Evolutionary conservation across 2,113 vertebrate genomes (phyloP).

Genomic region (Microtus ochrogaster): DNA sequence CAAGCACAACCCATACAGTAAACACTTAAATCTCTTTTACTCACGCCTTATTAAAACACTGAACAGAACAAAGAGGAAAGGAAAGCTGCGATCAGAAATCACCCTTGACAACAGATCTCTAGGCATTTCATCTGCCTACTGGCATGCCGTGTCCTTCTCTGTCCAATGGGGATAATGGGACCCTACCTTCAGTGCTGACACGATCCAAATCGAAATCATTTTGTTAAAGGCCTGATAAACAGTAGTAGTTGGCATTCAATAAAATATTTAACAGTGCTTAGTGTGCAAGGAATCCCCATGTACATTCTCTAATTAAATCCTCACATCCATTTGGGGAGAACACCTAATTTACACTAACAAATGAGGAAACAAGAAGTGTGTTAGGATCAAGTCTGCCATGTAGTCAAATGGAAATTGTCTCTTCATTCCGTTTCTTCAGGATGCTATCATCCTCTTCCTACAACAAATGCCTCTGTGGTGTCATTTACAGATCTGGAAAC

Average conservation of each 20-base stretch:
- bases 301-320: not conserved
- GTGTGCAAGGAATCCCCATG: not conserved
- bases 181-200: not conserved
- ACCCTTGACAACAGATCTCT: not conserved
- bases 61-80: not conserved
- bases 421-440: not conserved
- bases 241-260: not conserved
- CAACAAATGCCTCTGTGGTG: not conserved
- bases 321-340: not conserved
- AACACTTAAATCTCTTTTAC: not conserved
- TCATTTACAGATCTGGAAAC: slow-evolving; percentile 42
- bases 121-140: not conserved
- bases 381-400: not conserved
- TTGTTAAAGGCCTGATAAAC: not conserved
- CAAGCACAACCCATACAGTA: not conserved
- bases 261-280: not conserved
- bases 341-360: not conserved
- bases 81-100: not conserved
- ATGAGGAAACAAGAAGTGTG: not conserved
- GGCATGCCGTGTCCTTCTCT: not conserved
- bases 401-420: not conserved
- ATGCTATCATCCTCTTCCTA: not conserved
- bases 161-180: not conserved
- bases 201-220: not conserved
- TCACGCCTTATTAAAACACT: not conserved